Base-by-base conservation (phyloP, 2,888 invertebrate species). In the Chymomyza caudatula region DNA sequence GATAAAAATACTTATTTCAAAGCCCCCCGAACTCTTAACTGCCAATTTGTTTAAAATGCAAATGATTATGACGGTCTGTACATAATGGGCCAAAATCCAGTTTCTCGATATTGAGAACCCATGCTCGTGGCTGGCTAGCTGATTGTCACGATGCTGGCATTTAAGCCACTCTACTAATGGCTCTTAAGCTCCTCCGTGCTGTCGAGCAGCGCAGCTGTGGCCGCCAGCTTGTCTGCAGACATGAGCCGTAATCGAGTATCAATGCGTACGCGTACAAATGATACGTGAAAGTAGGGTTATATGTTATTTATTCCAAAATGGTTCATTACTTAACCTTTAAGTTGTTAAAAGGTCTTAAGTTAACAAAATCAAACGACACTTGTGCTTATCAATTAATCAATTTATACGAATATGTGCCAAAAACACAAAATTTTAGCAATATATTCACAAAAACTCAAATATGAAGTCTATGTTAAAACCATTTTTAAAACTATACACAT, bases 31-130 rank as follows among this genome's bases (percentile, higher is more conserved):
- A 37, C 29, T 37, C 29, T 37, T 37, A 37, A 73, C 74, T 60
- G 69, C 66, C 75, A 77, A 80, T 80, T 80, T 80, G 77, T 73
- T 73, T 37, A 73, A 78, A 73, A 84, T 73, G 73, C 77, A 78
- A 84, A 80, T 84, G 66, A 60, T 62, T 42, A 62, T 70, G 63
- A 65, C 64, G 60, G 60, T 47, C 64, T 60, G 47, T 64, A 59
- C 43, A 54, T 67, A 73, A 67, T 76, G 60, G 64, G 42, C 13
- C 6, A 2, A 58, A 47, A 58, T 47, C 58, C 19, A 23, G 58
- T 58, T 58, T 49, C 29, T 8, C 29, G 29, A 37, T 37, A 37
- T 11, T 11, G 29, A 37, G 29, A 37, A 37, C 29, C 29, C 11
- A 37, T 37, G 29, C 29, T 37, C 29, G 29, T 37, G 29, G 29